phyloP scores from a whole-genome alignment of 23 tunicate species.

The Ciona savignyi region DNA sequence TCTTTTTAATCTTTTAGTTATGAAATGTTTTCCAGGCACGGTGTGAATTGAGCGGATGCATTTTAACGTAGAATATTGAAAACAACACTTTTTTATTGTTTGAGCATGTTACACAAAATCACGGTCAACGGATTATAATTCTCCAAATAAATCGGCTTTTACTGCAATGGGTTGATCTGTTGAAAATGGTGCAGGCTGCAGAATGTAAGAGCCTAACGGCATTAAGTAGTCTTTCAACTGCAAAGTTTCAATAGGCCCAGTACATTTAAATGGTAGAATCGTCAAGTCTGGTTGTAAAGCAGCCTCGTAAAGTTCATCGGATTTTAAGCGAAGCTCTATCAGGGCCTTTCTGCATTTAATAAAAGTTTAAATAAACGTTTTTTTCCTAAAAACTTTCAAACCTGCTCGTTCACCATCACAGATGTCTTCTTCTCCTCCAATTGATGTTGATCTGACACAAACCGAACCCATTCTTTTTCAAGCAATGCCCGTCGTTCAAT shows the following conservation, averaged over 20 bases:
- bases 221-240: conserved; percentile 35
- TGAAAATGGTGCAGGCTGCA: conserved; percentile 25
- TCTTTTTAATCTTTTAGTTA: too few relatives aligned
- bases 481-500: conserved; percentile 29
- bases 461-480: conserved; percentile 60
- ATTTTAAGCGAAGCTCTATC: conserved; percentile 41
- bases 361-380: neutral
- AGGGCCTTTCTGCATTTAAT: conserved; percentile 38
- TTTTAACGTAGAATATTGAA: too few relatives aligned
- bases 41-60: too few relatives aligned
- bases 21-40: too few relatives aligned
- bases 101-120: too few relatives aligned
- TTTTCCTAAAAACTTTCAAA: neutral
- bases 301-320: conserved; percentile 32
- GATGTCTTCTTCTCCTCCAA: conserved; percentile 6
- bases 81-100: too few relatives aligned
- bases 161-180: conserved; percentile 11
- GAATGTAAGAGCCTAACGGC: conserved; percentile 52
- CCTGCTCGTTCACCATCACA: conserved; percentile 20
- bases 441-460: conserved; percentile 4
- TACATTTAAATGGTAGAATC: conserved; percentile 13
- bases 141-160: too few relatives aligned
- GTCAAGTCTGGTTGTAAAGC: conserved; percentile 22
- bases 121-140: too few relatives aligned
- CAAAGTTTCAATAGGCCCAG: conserved; percentile 71